phyloP scores from a whole-genome alignment of 2,797 vertebrate genomes.

The Hybognathus amarus region DNA sequence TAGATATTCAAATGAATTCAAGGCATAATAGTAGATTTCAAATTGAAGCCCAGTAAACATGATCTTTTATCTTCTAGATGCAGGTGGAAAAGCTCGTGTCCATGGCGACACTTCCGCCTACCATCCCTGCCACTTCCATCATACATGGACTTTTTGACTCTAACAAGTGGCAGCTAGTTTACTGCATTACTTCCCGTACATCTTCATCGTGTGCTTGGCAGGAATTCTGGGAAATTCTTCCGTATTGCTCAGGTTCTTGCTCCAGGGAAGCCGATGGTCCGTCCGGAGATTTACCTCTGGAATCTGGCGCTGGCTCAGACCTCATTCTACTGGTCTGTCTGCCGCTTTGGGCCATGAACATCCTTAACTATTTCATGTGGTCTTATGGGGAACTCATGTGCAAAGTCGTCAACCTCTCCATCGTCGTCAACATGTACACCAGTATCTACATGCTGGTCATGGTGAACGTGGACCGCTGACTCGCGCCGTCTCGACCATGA shows the following conservation, averaged over 20 bases:
- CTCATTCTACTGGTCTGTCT: constrained; percentile 81
- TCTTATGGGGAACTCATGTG: constrained; percentile 85
- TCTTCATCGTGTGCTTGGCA: constrained; percentile 70
- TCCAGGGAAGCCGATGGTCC: constrained; percentile 81
- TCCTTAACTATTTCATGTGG: constrained; percentile 83
- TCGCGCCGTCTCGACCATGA: constrained; percentile 89
- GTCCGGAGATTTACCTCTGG: constrained; percentile 90
- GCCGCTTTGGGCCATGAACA: constrained; percentile 90
- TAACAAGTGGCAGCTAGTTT: constrained; percentile 71
- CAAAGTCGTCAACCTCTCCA: constrained; percentile 79
- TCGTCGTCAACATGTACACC: constrained; percentile 83
- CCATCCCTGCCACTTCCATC: constrained; percentile 46
- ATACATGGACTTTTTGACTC: constrained; percentile 45
- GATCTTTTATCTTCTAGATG: constrained; percentile 59
- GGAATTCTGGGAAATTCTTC: constrained; percentile 85
- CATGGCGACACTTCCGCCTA: constrained; percentile 36
- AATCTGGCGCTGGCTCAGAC: constrained; percentile 88
- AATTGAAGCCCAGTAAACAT: neutral
- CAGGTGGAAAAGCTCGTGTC: constrained; percentile 37
- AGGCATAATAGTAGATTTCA: neutral
- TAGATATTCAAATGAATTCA: neutral
- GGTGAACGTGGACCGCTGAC: constrained; percentile 91
- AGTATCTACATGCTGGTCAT: constrained; percentile 88
- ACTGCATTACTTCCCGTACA: constrained; percentile 74
- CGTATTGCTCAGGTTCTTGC: constrained; percentile 78